phyloP scores from a whole-genome alignment of 2,888 invertebrate genomes.

The Acholoe squamosa region DNA sequence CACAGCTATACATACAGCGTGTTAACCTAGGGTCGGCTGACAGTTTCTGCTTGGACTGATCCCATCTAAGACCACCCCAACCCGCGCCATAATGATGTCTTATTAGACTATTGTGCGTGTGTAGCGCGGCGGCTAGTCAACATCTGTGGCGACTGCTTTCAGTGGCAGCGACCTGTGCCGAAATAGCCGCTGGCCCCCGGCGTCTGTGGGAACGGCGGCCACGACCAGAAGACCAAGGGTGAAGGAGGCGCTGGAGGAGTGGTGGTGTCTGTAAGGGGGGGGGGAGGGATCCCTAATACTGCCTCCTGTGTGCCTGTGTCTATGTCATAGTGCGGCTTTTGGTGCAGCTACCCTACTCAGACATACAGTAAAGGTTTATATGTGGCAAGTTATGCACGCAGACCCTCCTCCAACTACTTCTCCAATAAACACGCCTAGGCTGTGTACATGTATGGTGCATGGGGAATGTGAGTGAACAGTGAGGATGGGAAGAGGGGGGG shows the following conservation, averaged over 20 bases:
- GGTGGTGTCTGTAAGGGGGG: too few relatives aligned
- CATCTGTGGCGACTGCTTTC: constrained; percentile 59
- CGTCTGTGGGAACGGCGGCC: constrained; percentile 39
- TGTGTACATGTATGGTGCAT: background rate
- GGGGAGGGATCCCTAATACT: constrained; percentile 1
- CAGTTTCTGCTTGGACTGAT: constrained; percentile 57
- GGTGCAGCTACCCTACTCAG: background rate
- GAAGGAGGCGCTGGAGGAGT: too few relatives aligned
- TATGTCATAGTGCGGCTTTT: background rate
- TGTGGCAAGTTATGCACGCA: background rate
- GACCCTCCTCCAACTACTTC: background rate
- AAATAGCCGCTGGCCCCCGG: constrained; percentile 39
- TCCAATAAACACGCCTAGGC: background rate
- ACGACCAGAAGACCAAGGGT: background rate
- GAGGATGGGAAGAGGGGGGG: background rate
- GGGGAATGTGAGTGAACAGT: background rate
- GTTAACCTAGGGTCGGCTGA: constrained; percentile 10
- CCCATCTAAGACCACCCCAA: constrained; percentile 6
- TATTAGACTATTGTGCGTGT: constrained; percentile 60
- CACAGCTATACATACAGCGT: constrained; percentile 44
- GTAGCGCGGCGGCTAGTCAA: constrained; percentile 60
- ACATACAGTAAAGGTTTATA: background rate
- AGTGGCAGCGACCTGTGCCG: constrained; percentile 62
- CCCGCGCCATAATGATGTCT: constrained; percentile 61
- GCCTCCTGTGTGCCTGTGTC: background rate